Conservation (phyloP, 2,888 invertebrate species). For the Camptogramma bilineatum region DNA sequence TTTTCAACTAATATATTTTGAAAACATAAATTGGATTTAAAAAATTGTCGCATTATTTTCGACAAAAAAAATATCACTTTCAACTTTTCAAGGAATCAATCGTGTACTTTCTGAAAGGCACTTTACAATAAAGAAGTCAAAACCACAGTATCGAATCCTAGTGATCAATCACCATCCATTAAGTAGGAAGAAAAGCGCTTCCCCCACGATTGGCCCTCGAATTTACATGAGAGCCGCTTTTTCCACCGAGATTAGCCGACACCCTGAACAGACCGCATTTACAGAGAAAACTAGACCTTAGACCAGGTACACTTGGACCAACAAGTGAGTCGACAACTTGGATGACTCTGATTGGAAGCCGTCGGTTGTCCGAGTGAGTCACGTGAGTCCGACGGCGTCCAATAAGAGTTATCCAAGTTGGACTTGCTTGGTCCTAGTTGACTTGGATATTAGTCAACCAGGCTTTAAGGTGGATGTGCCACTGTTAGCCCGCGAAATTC, state of each 20-base stretch:
- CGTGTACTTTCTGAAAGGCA: conserved; percentile 23
- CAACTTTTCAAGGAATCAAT: conserved; percentile 4
- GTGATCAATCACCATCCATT: conserved; percentile 86
- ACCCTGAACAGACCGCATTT: conserved; percentile 48
- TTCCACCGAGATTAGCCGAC: conserved; percentile 85
- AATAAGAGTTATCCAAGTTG: no score
- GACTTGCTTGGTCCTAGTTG: no score
- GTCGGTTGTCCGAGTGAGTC: no score
- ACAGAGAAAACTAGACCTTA: conserved; percentile 52
- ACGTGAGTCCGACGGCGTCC: no score
- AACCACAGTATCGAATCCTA: conserved; percentile 80
- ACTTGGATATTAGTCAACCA: no score
- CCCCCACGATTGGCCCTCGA: conserved; percentile 84
- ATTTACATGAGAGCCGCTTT: conserved; percentile 86
- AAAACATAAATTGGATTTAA: no score
- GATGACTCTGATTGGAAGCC: no score
- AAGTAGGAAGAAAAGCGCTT: conserved; percentile 85
- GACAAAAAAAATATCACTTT: neutral
- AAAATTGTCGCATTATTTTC: neutral
- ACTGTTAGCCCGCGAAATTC: no score
- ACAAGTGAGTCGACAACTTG: no score
- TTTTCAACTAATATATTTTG: no score
- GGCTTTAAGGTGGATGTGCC: no score
- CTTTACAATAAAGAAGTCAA: conserved; percentile 70
- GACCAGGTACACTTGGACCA: no score